Percentiles rank a stretch among this genome's conserved stretches.
These are phyloP conservation scores for Drosophila kanekoi DNA, from an alignment of 2,888 invertebrate genomes.

Conservation along the genomic window DNA sequence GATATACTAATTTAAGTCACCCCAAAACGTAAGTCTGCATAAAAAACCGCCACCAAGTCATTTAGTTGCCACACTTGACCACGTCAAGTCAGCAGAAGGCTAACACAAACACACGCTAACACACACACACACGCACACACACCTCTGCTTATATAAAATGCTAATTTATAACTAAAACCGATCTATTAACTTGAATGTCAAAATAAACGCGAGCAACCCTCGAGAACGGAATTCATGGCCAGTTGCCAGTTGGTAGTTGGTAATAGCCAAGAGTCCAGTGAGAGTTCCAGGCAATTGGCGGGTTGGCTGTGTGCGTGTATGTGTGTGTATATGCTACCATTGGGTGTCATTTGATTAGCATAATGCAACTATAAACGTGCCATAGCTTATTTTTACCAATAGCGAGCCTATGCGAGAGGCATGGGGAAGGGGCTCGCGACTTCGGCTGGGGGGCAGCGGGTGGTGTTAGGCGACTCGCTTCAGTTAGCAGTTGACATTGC, in stretches of 20 bases:
- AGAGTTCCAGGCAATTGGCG: conserved; percentile 46
- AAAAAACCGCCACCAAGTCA: conserved; percentile 48
- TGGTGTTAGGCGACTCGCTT: conserved; percentile 44
- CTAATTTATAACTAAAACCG: conserved; percentile 79
- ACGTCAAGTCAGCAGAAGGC: conserved; percentile 38
- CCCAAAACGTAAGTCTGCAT: conserved; percentile 27
- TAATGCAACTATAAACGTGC: conserved; percentile 80
- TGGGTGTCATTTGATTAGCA: conserved; percentile 81
- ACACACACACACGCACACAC: conserved; percentile 16
- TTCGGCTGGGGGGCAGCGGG: not conserved
- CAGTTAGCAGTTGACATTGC: conserved; percentile 58
- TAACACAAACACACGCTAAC: conserved; percentile 16
- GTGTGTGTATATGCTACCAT: conserved; percentile 68
- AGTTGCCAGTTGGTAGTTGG: conserved; percentile 27
- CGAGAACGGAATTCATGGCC: conserved; percentile 43
- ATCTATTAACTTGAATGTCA: conserved; percentile 82
- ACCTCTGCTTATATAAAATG: conserved; percentile 65
- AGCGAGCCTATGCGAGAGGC: conserved; percentile 34
- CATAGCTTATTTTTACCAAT: conserved; percentile 77
- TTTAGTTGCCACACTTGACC: conserved; percentile 57
- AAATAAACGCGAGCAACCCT: conserved; percentile 72
- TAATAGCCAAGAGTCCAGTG: conserved; percentile 38
- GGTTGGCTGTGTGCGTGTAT: conserved; percentile 8
- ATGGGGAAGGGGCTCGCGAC: not conserved
- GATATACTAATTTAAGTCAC: conserved; percentile 44